Base-by-base conservation (phyloP, 2,888 invertebrate species). In the Leptinotarsa rubiginosa region DNA sequence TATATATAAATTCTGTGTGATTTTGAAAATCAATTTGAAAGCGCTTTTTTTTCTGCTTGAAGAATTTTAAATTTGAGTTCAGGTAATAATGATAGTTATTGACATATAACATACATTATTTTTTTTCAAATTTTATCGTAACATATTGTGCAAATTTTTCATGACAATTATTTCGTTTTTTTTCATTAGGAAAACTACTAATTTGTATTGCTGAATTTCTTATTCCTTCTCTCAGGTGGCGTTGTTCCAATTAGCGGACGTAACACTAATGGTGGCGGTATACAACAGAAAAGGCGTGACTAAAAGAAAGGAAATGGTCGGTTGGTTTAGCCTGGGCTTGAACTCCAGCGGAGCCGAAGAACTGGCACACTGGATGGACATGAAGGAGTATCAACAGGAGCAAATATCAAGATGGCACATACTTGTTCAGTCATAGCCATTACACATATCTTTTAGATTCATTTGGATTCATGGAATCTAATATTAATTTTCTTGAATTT, bases 351-450 rank as follows among this genome's bases (percentile, higher is more conserved):
- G 97, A 25, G 94, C 96, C 70, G 97, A 97, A 86, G 97, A 97
- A 88, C 90, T 94, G 72, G 92, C 95, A 25, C 97, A 98, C 87
- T 98, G 97, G 97, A 93, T 94, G 87, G 97, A 97, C 84, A 95
- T 97, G 91, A 92, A 96, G 81, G 95, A 96, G 85, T 92, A 93
- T 47, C 95, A 94, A 81, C 96, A 96, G 47, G 95, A 96, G 84
- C 95, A 97, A 89, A 93, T 97, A 75, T 96, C 96, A 85, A 93
- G 97, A 71, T 98, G 97, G 98, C 97, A 98, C 88, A 93, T 97
- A 50, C 89, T 98, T 77, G 91, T 97, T 81, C 93, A 93, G 86
- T 93, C 93, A 86, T 88, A 88, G 87, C 86, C 83, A 78, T 80
- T 69, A 72, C 70, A 77, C 77, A 77, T 80, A 78, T 79, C 77